Conservation (phyloP, 2,113 vertebrate species). For the Chunga burmeisteri region DNA sequence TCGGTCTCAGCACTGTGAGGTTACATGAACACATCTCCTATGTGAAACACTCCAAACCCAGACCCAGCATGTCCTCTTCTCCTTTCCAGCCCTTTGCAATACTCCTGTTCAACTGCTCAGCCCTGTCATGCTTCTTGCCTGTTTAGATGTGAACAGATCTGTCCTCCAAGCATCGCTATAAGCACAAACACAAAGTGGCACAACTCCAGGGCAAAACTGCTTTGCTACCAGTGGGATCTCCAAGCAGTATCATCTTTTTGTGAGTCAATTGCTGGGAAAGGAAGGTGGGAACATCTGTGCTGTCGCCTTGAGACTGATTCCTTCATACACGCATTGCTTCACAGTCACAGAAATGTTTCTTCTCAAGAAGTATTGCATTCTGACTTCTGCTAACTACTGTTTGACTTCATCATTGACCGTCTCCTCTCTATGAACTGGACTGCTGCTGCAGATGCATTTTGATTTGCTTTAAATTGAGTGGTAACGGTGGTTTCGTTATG, state of each 20-base stretch:
- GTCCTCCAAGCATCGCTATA: neutral
- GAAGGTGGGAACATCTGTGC: slow-evolving; percentile 33
- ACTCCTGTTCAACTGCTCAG: neutral
- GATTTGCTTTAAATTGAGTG: slow-evolving; percentile 42
- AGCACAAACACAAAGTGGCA: neutral
- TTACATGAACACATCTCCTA: neutral
- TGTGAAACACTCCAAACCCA: neutral
- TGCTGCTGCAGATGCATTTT: slow-evolving; percentile 32
- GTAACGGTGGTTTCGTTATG: slow-evolving; percentile 13
- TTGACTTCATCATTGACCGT: slow-evolving; percentile 44
- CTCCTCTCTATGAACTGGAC: slow-evolving; percentile 6
- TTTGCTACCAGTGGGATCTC: neutral
- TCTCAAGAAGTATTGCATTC: slow-evolving; percentile 7
- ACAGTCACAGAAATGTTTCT: neutral
- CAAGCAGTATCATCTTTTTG: neutral
- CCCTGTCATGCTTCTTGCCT: neutral
- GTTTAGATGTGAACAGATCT: neutral
- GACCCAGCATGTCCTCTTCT: neutral
- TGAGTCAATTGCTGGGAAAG: slow-evolving; percentile 13
- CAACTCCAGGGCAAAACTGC: neutral
- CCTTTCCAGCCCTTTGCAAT: neutral
- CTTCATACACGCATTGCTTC: neutral
- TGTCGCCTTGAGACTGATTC: neutral
- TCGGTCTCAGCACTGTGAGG: neutral
- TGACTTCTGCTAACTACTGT: slow-evolving; percentile 1